Base-by-base conservation (phyloP, 1,140 invertebrate genomes). In the Bathynomus jamesi region DNA sequence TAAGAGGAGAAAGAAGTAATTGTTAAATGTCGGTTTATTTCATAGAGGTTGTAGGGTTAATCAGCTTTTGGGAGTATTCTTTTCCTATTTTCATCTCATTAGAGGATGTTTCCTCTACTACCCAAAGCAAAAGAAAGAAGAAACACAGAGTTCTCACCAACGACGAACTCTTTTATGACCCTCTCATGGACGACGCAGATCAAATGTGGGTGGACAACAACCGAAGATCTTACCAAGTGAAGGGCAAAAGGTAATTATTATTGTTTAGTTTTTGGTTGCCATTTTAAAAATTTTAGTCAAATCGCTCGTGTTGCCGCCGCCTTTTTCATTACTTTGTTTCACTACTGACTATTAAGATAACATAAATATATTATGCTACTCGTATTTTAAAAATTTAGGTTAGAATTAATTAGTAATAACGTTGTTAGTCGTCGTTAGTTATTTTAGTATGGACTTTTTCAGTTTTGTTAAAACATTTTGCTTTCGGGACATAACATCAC, bases 21-120 rank as follows among this genome's bases (percentile, higher is more conserved):
- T n/a, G n/a, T n/a, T n/a, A n/a, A n/a, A n/a, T n/a, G n/a, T n/a
- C n/a, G n/a, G n/a, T n/a, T n/a, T n/a, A n/a, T n/a, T n/a, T n/a
- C n/a, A n/a, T n/a, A n/a, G n/a, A n/a, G 87, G 4, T 83, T 88
- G 5, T 78, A 89, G 11, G 86, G 87, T 76, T 89, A 87, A 80
- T 87, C 87, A 25, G 86, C 85, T 7, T 89, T 87, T 81, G 86
- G 89, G 82, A 83, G 82, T 11, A 80, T 84, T 8, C 73, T 89
- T 0, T 87, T 86, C 78, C 73, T n/a, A n/a, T 85, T 21, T 87
- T 88, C 76, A 88, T 87, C 80, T 87, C 89, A 77, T 53, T 17
- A 53, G 40, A 53, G 2, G 40, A 53, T 21, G 40, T 17, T 3
- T 53, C 40, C 21, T 21, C 40, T 7, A 7, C 32, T 11, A 5